phyloP scores from a whole-genome alignment of 2,888 invertebrate genomes.

The Zhengitettix transpicula region DNA sequence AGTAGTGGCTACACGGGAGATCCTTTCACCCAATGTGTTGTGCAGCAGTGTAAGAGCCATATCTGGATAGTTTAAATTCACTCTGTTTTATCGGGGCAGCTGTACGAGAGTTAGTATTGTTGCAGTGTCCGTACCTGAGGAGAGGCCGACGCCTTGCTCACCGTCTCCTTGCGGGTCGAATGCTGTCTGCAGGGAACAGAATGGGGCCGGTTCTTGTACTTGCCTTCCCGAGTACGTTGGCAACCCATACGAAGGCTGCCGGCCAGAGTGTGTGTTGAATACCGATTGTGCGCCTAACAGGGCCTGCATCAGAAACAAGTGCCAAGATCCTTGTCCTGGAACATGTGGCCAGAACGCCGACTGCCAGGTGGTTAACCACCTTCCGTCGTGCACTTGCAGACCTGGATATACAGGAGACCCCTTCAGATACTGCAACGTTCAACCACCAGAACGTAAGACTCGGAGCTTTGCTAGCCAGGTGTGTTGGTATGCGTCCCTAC shows the following conservation, averaged over 20 bases:
- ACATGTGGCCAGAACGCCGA: slow-evolving; percentile 57
- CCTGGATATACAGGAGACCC: slow-evolving; percentile 42
- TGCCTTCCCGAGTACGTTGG: slow-evolving; percentile 30
- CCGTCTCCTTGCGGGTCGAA: slow-evolving; percentile 17
- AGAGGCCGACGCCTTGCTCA: slow-evolving; percentile 10
- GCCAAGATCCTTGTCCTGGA: slow-evolving; percentile 57
- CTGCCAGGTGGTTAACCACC: slow-evolving; percentile 43
- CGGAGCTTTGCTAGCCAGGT: slow-evolving; percentile 6
- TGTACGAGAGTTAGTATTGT: neutral
- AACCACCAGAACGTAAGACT: slow-evolving; percentile 27
- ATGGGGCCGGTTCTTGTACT: slow-evolving; percentile 35
- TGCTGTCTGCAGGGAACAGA: slow-evolving; percentile 18
- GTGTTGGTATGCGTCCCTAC: neutral
- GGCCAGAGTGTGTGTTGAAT: slow-evolving; percentile 55
- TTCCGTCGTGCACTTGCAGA: slow-evolving; percentile 45
- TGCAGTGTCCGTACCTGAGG: slow-evolving; percentile 9
- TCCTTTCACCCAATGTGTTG: slow-evolving; percentile 20
- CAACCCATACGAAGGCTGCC: slow-evolving; percentile 17
- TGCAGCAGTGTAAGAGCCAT: neutral
- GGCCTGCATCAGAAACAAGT: slow-evolving; percentile 62
- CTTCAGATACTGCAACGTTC: slow-evolving; percentile 39
- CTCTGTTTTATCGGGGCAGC: neutral
- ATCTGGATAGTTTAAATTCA: neutral
- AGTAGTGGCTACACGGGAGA: slow-evolving; percentile 22
- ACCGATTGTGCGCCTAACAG: slow-evolving; percentile 51